Evolutionary conservation across 2,888 invertebrate genomes (phyloP), one percentile per base, ranked within the genome.

Genomic region (Lithodes maja): DNA sequence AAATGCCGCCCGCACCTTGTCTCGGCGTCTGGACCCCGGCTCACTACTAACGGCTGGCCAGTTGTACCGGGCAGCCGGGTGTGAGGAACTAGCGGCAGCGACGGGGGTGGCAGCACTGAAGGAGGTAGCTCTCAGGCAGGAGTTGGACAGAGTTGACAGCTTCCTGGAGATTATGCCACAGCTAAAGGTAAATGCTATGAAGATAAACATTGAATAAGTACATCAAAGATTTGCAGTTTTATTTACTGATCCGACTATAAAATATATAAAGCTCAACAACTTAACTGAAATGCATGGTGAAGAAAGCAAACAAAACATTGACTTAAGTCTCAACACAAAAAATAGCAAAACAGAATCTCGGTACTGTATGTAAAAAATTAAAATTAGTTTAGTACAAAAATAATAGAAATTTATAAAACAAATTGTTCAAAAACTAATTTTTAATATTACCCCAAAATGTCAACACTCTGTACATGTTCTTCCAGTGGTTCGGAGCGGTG

Each of bases 1-100:
- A n/a, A 94, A 95, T 92, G 96, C 96, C 0, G 95, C 96, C 0
- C 94, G 95, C 89, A 92, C 94, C 0, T 94, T 97, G 53, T 94
- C 95, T n/a, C 94, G 95, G 55, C 94, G 95, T 53, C 93, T 93
- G 1, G 95, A 95, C 83, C 93, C 95, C n/a, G 93, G 94, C 0
- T 93, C 94, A 79, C 93, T 96, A 52, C 71, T 90, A 68, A 79
- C 89, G 17, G 83, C 90, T 1, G 85, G 86, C 1, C 68, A 83
- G 33, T 33, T 91, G 69, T 91, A 90, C 78, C 33, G 17, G 1
- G 68, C 54, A 1, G 68, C 84, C 3, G 80, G 81, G 52, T 94
- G 94, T 87, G 94, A 95, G 0, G 95, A 95, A 81, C 93, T 97
- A 61, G 96, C 96, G 0, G 94, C 94, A 90, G 92, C 93, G 1